These are phyloP conservation scores for Eupithecia subfuscata DNA, from an alignment of 2,888 invertebrate species.

Conservation along the genomic window DNA sequence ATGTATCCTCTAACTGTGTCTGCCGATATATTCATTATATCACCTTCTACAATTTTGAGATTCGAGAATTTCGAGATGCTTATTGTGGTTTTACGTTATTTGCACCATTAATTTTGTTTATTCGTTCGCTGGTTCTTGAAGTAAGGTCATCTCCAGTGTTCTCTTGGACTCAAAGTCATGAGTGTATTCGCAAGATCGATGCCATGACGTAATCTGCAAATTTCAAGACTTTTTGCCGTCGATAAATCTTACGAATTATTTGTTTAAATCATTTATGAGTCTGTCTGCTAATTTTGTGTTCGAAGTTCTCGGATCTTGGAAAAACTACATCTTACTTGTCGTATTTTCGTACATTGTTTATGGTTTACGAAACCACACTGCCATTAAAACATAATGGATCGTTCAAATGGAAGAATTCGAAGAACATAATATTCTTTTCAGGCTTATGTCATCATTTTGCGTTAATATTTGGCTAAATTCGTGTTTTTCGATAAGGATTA, in stretches of 20 bases:
- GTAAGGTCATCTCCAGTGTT: conserved; percentile 2
- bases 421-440: neutral
- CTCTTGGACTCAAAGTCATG: conserved; percentile 17
- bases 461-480: neutral
- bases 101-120: neutral
- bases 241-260: conserved; percentile 18
- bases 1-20: neutral
- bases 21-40: no score
- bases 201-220: conserved; percentile 47
- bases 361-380: conserved; percentile 19
- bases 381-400: conserved; percentile 25
- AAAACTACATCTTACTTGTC: neutral
- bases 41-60: neutral
- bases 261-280: conserved; percentile 15
- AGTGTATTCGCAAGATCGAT: conserved; percentile 46
- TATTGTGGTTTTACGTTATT: neutral
- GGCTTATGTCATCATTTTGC: neutral
- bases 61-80: no score
- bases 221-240: conserved; percentile 15
- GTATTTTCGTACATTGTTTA: conserved; percentile 40
- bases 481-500: neutral
- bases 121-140: neutral
- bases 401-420: conserved; percentile 15
- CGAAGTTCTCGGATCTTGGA: neutral
- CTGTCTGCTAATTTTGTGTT: conserved; percentile 25